Evolutionary conservation across 2,797 vertebrate species (phyloP).

Genomic region (Pipistrellus pipistrellus): DNA sequence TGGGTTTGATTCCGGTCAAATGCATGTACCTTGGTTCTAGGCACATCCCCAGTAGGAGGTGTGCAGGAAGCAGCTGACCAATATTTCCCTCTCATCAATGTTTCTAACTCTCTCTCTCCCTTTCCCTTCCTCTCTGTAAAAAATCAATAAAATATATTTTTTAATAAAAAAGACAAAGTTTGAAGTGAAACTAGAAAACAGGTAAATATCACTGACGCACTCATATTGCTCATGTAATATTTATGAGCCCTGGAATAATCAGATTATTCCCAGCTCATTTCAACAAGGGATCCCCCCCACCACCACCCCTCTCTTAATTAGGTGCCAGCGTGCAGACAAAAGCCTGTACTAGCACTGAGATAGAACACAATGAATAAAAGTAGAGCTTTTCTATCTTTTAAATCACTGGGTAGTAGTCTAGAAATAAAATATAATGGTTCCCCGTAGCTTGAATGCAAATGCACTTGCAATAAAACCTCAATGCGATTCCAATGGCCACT

Average conservation of each 20-base stretch:
- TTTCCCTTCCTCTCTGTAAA: too few species aligned
- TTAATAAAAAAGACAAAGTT: conserved; percentile 57
- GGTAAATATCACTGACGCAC: conserved; percentile 53
- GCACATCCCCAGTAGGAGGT: too few species aligned
- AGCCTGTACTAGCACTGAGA: conserved; percentile 68
- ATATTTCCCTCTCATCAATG: too few species aligned
- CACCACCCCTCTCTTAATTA: conserved; percentile 68
- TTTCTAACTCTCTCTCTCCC: too few species aligned
- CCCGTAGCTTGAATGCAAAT: conserved; percentile 62
- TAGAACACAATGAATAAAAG: conserved; percentile 78
- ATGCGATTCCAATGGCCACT: conserved; percentile 20
- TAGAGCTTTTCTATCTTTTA: conserved; percentile 76
- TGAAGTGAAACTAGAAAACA: conserved; percentile 78
- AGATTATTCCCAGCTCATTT: conserved; percentile 80
- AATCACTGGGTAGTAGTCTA: conserved; percentile 75
- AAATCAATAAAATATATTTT: too few species aligned
- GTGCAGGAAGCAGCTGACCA: too few species aligned
- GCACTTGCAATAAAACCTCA: conserved; percentile 63
- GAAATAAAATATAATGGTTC: conserved; percentile 70
- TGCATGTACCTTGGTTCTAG: too few species aligned
- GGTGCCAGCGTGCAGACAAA: conserved; percentile 67
- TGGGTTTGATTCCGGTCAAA: too few species aligned
- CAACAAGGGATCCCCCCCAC: conserved; percentile 40
- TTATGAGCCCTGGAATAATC: conserved; percentile 79
- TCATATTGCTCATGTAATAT: conserved; percentile 77